Evolutionary conservation across 2,113 vertebrate genomes (phyloP).

Genomic region (Ivindomyrus marchei): DNA sequence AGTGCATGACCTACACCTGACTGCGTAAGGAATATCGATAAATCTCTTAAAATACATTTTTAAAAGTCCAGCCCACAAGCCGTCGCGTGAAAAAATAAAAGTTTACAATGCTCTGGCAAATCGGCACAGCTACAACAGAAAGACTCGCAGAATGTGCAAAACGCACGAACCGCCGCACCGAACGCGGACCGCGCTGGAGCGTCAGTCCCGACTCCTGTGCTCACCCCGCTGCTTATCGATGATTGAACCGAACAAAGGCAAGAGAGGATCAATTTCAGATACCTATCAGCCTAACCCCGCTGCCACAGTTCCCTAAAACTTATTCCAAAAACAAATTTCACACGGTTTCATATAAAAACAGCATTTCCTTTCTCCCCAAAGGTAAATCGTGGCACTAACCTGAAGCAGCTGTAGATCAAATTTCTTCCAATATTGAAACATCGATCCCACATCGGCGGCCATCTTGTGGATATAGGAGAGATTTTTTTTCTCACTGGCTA

Average conservation of each 20-base stretch:
- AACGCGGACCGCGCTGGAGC: not conserved
- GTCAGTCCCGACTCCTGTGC: slow-evolving; percentile 41
- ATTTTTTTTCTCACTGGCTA: slow-evolving; percentile 45
- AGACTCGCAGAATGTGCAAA: not conserved
- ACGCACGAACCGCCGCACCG: not conserved
- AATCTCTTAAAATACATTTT: not conserved
- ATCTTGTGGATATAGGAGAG: slow-evolving; percentile 63
- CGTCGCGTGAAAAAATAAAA: not conserved
- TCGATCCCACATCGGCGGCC: slow-evolving; percentile 70
- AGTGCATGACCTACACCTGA: slow-evolving; percentile 8
- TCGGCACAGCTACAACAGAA: not conserved
- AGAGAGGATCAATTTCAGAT: slow-evolving; percentile 60
- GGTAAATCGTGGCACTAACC: slow-evolving; percentile 49
- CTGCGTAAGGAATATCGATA: not conserved
- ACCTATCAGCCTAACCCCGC: slow-evolving; percentile 52
- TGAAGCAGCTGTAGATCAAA: slow-evolving; percentile 65
- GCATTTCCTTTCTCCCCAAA: slow-evolving; percentile 24
- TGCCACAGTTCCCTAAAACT: slow-evolving; percentile 4
- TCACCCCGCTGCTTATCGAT: slow-evolving; percentile 49
- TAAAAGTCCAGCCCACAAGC: not conserved
- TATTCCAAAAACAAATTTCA: slow-evolving; percentile 13
- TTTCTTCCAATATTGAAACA: slow-evolving; percentile 64
- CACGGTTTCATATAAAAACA: not conserved
- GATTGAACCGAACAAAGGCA: slow-evolving; percentile 67
- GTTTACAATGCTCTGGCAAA: not conserved